Base-by-base conservation (phyloP, 2,113 vertebrate species). In the Semnornis frantzii region DNA sequence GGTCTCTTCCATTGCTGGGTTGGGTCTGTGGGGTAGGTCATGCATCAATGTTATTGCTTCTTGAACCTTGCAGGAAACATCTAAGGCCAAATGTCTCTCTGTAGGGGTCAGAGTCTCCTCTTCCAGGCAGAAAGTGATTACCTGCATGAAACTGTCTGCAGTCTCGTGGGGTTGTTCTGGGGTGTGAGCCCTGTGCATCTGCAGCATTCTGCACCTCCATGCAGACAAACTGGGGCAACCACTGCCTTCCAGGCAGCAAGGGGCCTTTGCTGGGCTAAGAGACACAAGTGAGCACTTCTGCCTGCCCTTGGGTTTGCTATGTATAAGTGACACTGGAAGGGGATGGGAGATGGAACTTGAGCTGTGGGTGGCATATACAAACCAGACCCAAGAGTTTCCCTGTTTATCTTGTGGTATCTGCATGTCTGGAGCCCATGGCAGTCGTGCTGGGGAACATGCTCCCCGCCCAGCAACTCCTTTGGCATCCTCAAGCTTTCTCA, bases 401-500 rank as follows among this genome's bases (percentile, higher is more conserved):
- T 90, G 69, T 71, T 91, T 90, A 18, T 68, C 58, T 80, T 23
- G 63, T 1, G 9, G 50, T 59, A 75, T 94, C 64, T 92, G 85
- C 73, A 27, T 11, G 15, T 92, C 94, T 94, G 94, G 30, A 87
- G 84, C 89, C 90, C 89, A 6, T 78, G 58, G 86, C 50, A 59
- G 82, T 50, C 2, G 6, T 83, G 89, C 72, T 92, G 76, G n/a
- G 69, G 93, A 92, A 39, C 73, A 1, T 44, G 34, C 65, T 95
- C 66, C 84, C 34, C 55, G 4, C 85, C 87, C 79, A 37, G 15
- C 72, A n/a, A 15, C 75, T 90, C 76, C 76, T 72, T 81, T 82
- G 91, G 73, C 84, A 81, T 79, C 87, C 72, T 75, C 59, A 69
- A 37, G 59, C 46, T 92, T 95, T 96, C 93, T 90, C 90, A 94